Conservation (phyloP, 2,113 vertebrate genomes). For the Corythaeola cristata region DNA sequence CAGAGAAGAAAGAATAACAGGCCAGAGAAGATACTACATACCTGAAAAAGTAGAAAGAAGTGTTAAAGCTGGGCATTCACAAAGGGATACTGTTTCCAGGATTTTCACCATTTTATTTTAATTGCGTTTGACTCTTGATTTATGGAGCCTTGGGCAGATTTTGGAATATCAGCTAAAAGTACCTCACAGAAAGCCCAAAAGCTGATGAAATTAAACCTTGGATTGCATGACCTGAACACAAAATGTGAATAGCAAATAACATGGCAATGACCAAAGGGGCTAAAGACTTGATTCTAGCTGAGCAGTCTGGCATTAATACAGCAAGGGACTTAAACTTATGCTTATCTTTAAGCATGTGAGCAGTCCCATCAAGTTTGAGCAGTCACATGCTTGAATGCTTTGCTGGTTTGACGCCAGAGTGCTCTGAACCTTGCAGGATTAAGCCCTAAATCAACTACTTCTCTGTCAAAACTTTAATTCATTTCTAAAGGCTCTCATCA, state of each 20-base stretch:
- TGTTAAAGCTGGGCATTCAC: neutral
- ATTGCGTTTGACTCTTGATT: neutral
- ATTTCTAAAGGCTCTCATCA: neutral
- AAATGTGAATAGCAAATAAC: neutral
- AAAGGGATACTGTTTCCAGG: neutral
- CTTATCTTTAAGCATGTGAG: neutral
- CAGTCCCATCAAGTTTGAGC: neutral
- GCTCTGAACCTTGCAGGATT: neutral
- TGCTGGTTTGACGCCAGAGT: neutral
- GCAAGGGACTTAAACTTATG: neutral
- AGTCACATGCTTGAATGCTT: neutral
- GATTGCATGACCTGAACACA: neutral
- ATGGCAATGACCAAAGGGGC: neutral
- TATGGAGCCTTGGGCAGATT: neutral
- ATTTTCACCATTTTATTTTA: neutral
- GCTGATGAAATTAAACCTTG: neutral
- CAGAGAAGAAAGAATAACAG: neutral
- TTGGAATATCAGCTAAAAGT: neutral
- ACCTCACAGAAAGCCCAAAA: neutral
- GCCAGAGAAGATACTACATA: neutral
- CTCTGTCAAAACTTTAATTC: neutral
- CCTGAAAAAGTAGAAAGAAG: neutral
- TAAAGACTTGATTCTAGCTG: neutral
- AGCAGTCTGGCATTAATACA: neutral
- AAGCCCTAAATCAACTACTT: neutral